These are phyloP conservation scores for Trochalopteron elliotii DNA, from an alignment of 2,113 vertebrate species.

Conservation along the genomic window DNA sequence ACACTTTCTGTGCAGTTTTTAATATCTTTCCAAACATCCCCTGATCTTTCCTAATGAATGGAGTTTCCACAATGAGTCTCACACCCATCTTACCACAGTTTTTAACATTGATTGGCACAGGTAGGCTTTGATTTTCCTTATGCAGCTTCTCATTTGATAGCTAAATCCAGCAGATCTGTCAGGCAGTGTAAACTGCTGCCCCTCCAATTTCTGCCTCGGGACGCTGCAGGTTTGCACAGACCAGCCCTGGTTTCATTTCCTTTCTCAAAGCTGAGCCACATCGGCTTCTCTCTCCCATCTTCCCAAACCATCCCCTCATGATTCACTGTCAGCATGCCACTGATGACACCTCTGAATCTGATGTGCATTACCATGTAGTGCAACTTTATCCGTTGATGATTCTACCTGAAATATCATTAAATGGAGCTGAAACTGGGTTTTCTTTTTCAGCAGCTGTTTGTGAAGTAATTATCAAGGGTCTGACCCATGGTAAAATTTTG, in stretches of 20 bases:
- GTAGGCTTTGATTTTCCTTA: neutral
- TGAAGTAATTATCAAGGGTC: neutral
- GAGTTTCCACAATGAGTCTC: neutral
- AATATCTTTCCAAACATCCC: neutral
- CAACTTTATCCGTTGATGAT: neutral
- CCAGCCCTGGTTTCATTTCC: neutral
- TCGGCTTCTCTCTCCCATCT: neutral
- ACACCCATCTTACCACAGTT: neutral
- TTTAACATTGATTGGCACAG: neutral
- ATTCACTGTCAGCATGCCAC: neutral
- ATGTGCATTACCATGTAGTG: slow-evolving; percentile 56
- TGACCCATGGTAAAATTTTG: neutral
- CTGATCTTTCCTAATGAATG: neutral
- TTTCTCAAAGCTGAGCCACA: neutral
- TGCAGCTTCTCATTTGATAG: neutral
- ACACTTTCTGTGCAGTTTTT: neutral
- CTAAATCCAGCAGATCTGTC: neutral
- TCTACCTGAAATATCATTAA: slow-evolving; percentile 38
- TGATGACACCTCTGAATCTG: neutral
- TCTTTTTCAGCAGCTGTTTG: slow-evolving; percentile 39
- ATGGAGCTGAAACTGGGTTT: slow-evolving; percentile 24
- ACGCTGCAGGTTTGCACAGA: neutral
- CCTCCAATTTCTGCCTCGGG: neutral
- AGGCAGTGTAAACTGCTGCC: neutral
- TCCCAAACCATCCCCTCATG: neutral